Evolutionary conservation across 2,113 vertebrate genomes (phyloP).

Genomic region (Rhadina sibilatrix): DNA sequence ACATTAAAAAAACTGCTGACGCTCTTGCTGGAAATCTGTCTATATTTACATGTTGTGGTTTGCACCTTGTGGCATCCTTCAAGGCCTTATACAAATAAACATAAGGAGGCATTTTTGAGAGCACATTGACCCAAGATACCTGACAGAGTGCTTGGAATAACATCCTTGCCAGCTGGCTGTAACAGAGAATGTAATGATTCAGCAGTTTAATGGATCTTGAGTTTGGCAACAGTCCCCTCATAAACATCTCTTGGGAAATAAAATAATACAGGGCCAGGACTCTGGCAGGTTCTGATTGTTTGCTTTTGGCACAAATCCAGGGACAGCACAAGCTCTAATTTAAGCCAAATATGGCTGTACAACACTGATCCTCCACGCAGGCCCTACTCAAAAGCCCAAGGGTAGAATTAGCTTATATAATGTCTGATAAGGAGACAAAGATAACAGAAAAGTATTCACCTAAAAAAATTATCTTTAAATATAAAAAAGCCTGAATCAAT

Average conservation of each 20-base stretch:
- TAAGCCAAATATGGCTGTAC: neutral
- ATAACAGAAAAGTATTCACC: neutral
- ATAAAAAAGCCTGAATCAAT: neutral
- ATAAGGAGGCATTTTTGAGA: conserved; percentile 46
- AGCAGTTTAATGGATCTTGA: conserved; percentile 68
- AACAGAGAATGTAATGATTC: conserved; percentile 63
- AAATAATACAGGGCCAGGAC: conserved; percentile 52
- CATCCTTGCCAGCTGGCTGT: conserved; percentile 63
- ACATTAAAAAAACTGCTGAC: neutral
- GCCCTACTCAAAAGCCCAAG: neutral
- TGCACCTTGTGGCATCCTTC: conserved; percentile 49
- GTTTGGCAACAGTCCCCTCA: conserved; percentile 53
- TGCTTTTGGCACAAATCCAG: conserved; percentile 62
- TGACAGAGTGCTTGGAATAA: conserved; percentile 52
- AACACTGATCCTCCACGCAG: neutral
- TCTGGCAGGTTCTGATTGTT: conserved; percentile 57
- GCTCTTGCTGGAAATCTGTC: neutral
- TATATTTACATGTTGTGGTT: conserved; percentile 27
- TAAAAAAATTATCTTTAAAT: neutral
- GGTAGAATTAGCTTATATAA: neutral
- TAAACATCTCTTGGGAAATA: conserved; percentile 62
- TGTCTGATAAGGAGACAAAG: neutral
- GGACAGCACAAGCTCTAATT: conserved; percentile 1
- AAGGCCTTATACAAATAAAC: conserved; percentile 63
- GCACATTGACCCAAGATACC: conserved; percentile 30